A percentile compares a stretch with the other conserved stretches of the same genome.
Conservation (phyloP, 2,797 vertebrate species). For the Kryptopterus vitreolus region DNA sequence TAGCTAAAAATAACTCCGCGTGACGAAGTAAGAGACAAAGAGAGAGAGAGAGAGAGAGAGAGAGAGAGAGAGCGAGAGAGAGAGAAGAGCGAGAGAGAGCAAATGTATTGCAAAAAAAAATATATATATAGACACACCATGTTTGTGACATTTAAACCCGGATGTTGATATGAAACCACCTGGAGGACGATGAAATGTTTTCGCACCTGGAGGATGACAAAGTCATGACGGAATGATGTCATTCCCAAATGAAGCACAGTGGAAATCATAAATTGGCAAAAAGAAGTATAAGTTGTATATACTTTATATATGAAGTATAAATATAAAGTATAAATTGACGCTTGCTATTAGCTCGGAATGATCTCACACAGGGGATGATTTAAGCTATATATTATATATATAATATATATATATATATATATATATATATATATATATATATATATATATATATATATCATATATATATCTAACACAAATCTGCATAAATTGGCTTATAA, state of each 20-base stretch:
- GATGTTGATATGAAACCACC: not conserved
- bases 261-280: not conserved
- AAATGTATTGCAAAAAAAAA: not conserved
- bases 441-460: no score
- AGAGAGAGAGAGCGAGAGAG: not conserved
- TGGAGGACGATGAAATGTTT: not conserved
- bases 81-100: not conserved
- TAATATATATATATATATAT: no score
- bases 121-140: not conserved
- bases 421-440: no score
- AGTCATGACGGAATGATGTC: not conserved
- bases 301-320: no score
- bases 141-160: not conserved
- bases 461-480: no score
- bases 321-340: no score
- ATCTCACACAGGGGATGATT: no score
- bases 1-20: slow-evolving; percentile 46
- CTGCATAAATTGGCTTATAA: not conserved
- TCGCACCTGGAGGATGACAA: not conserved
- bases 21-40: slow-evolving; percentile 14
- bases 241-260: not conserved
- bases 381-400: no score
- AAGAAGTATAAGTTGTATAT: no score
- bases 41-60: not conserved
- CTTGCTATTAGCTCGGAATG: no score